These are phyloP conservation scores for Lutra lutra DNA, from an alignment of 2,797 vertebrate species.

Conservation along the genomic window DNA sequence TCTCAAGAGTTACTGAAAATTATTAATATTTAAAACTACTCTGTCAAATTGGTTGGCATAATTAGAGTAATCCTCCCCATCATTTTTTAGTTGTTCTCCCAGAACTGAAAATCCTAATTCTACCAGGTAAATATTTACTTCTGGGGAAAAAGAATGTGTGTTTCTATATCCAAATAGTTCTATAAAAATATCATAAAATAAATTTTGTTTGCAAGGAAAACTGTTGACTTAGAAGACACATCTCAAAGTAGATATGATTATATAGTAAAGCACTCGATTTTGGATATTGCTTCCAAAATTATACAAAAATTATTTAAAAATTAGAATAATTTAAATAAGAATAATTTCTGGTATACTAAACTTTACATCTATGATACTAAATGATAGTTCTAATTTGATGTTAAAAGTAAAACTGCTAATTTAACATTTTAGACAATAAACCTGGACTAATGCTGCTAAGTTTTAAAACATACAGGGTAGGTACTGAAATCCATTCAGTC, in stretches of 20 bases:
- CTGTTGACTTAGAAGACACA: background rate
- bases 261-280: background rate
- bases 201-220: background rate
- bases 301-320: background rate
- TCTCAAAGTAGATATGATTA: background rate
- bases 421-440: background rate
- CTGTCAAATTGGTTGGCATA: background rate
- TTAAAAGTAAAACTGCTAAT: background rate
- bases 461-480: background rate
- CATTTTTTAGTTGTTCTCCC: background rate
- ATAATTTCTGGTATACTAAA: background rate
- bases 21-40: slow-evolving; percentile 11
- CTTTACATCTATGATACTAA: background rate
- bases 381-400: background rate
- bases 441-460: background rate
- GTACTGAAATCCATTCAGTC: background rate
- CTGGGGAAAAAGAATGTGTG: background rate
- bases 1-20: background rate
- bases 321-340: background rate
- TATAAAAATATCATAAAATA: background rate
- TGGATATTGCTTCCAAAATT: background rate
- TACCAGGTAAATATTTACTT: background rate
- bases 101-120: background rate
- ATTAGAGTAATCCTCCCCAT: background rate
- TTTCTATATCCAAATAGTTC: background rate